phyloP scores from a whole-genome alignment of 2,113 vertebrate species.

The Lasiurus cinereus region DNA sequence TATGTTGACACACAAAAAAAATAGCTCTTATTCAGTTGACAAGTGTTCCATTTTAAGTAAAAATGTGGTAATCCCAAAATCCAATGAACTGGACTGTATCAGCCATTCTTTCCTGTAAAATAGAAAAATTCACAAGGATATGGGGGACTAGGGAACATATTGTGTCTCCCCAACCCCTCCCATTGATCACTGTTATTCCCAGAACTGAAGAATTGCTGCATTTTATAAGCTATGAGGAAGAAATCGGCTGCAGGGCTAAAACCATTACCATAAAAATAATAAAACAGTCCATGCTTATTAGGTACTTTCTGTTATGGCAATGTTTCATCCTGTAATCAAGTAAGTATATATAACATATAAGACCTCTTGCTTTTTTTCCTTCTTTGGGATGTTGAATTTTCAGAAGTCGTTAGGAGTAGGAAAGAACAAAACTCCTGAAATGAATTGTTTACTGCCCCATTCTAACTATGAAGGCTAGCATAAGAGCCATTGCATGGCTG shows the following conservation, averaged over 20 bases:
- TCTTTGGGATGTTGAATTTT: neutral
- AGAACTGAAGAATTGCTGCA: neutral
- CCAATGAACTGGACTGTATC: neutral
- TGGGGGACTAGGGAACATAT: neutral
- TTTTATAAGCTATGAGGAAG: neutral
- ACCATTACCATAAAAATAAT: neutral
- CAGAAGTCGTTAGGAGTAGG: neutral
- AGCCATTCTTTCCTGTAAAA: neutral
- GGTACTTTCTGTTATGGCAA: neutral
- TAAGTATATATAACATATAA: neutral
- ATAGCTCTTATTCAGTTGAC: neutral
- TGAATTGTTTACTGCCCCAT: neutral
- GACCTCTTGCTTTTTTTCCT: neutral
- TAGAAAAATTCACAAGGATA: neutral
- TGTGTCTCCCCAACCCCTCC: neutral
- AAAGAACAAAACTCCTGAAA: neutral
- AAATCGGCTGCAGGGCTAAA: neutral
- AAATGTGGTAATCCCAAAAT: neutral
- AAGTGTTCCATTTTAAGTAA: slow-evolving; percentile 1
- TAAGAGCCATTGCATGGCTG: neutral
- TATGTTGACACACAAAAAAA: neutral
- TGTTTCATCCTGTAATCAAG: neutral
- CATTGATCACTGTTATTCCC: neutral
- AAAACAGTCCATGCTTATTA: neutral
- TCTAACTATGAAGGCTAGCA: neutral